Conservation (phyloP, 2,888 invertebrate genomes). For the Agonopterix heracliana region DNA sequence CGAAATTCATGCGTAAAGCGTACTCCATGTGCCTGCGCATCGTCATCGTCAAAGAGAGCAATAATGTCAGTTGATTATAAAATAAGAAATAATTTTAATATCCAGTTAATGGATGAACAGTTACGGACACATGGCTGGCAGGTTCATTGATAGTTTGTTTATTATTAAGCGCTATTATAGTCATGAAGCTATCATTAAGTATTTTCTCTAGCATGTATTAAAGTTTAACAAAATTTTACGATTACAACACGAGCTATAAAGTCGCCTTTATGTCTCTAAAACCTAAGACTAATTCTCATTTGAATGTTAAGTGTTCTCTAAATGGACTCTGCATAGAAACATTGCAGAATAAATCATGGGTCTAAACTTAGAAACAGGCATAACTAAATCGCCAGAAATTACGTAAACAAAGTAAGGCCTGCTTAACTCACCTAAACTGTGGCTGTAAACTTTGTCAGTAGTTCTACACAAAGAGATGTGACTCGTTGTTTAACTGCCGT, state of each 20-base stretch:
- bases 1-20: conserved; percentile 9
- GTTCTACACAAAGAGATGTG: conserved; percentile 23
- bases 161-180: background rate
- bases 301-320: background rate
- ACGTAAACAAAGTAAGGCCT: conserved; percentile 27
- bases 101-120: conserved; percentile 26
- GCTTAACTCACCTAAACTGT: conserved; percentile 33
- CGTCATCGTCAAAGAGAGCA: conserved; percentile 10
- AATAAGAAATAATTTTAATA: conserved; percentile 38
- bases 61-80: conserved; percentile 35
- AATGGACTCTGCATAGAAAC: conserved; percentile 16
- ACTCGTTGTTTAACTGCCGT: conserved; percentile 23
- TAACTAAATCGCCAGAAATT: conserved; percentile 28
- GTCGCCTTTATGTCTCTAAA: too few species aligned
- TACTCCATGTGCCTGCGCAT: conserved; percentile 11
- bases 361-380: conserved; percentile 20
- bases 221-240: too few species aligned
- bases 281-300: background rate
- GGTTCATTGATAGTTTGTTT: background rate
- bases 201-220: too few species aligned
- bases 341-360: conserved; percentile 34
- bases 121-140: background rate
- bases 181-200: too few species aligned
- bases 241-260: too few species aligned
- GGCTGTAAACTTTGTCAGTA: conserved; percentile 20